These are phyloP conservation scores for Spodoptera exigua DNA, from an alignment of 2,888 invertebrate genomes.

Conservation along the genomic window DNA sequence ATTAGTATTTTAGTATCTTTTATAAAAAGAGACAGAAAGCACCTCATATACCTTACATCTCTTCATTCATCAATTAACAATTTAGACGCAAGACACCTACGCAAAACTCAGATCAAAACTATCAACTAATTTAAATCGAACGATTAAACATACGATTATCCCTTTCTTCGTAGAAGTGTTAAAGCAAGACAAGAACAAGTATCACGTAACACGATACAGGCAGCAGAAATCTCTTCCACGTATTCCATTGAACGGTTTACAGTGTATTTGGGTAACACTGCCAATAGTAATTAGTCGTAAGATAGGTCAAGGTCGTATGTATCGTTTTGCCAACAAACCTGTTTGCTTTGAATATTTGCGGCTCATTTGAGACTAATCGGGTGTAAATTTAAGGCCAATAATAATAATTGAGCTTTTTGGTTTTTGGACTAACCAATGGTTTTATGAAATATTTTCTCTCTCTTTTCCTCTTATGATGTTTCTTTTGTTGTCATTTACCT, in stretches of 20 bases:
- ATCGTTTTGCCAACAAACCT: conserved; percentile 70
- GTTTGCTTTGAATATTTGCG: conserved; percentile 53
- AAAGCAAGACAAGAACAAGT: conserved; percentile 21
- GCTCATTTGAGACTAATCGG: no score
- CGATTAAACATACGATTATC: conserved; percentile 16
- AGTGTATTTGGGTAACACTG: conserved; percentile 67
- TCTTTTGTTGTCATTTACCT: no score
- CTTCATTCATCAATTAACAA: conserved; percentile 23
- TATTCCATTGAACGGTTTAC: conserved; percentile 51
- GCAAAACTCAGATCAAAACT: conserved; percentile 22
- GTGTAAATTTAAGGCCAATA: no score
- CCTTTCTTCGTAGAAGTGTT: conserved; percentile 10
- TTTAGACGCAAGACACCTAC: conserved; percentile 28
- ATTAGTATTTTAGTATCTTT: background rate
- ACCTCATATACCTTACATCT: conserved; percentile 5
- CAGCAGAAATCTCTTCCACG: conserved; percentile 47
- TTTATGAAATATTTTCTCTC: no score
- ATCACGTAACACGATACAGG: conserved; percentile 54
- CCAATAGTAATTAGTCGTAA: conserved; percentile 79
- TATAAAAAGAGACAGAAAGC: no score
- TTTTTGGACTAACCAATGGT: no score
- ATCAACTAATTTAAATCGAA: conserved; percentile 24
- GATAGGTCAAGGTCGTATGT: conserved; percentile 79
- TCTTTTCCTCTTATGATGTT: no score
- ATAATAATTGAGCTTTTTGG: no score